phyloP scores from a whole-genome alignment of 2,797 vertebrate genomes.

The Diglossa cyanea region DNA sequence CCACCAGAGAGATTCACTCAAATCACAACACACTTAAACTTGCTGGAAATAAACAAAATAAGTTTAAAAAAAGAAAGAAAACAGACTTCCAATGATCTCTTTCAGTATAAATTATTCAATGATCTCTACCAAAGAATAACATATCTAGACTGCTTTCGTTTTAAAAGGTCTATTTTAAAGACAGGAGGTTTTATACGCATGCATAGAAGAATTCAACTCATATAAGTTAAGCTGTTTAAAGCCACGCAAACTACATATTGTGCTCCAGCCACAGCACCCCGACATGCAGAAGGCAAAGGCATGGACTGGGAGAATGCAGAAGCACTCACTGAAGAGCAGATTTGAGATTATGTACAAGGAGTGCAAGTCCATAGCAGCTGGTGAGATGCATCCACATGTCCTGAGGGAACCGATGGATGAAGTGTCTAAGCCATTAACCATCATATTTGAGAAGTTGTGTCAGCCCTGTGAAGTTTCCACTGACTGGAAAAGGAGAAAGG shows the following conservation, averaged over 20 bases:
- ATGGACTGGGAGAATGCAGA: neutral
- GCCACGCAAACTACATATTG: neutral
- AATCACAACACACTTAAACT: neutral
- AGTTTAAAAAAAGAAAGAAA: neutral
- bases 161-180: neutral
- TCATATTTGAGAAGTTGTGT: neutral
- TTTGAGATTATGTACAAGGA: neutral
- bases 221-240: neutral
- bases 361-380: neutral
- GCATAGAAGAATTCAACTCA: neutral
- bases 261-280: neutral
- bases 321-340: neutral
- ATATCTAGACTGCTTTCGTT: neutral
- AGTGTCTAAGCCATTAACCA: neutral
- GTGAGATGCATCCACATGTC: neutral
- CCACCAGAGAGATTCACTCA: neutral
- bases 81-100: neutral
- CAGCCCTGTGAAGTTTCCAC: neutral
- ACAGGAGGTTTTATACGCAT: fast-evolving
- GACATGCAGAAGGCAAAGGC: neutral
- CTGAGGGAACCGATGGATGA: neutral
- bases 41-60: neutral
- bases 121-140: neutral
- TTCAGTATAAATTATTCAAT: neutral
- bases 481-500: neutral